Percentiles rank a stretch among this genome's conserved stretches.
phyloP scores from a whole-genome alignment of 92 coral and sea anemone species.

The Umimayanthus kanabou region DNA sequence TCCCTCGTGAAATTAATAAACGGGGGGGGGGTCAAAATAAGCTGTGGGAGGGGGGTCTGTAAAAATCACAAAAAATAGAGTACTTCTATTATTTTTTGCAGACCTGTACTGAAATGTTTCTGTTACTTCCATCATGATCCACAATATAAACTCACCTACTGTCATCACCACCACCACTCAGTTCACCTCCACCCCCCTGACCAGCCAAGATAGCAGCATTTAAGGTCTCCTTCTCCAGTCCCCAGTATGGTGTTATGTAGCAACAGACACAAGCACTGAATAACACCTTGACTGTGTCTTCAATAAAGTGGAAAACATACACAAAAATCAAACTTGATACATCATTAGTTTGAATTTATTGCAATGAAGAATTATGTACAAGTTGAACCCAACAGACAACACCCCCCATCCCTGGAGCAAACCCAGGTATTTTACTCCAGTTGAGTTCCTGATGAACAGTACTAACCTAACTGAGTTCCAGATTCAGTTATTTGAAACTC shows the following conservation, averaged over 20 bases:
- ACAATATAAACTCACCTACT: not conserved
- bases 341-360: not conserved
- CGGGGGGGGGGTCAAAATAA: too few relatives aligned
- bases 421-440: too few relatives aligned
- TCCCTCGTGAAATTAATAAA: too few relatives aligned
- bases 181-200: conserved; percentile 1
- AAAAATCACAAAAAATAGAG: too few relatives aligned
- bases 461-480: too few relatives aligned
- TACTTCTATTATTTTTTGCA: too few relatives aligned
- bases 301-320: not conserved
- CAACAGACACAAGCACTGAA: conserved; percentile 61
- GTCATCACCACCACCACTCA: not conserved
- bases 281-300: conserved; percentile 63
- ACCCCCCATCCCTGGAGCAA: too few relatives aligned
- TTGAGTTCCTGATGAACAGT: too few relatives aligned
- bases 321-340: not conserved
- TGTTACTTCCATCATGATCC: not conserved
- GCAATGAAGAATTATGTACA: not conserved
- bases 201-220: conserved; percentile 44
- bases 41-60: too few relatives aligned
- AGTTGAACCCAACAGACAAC: too few relatives aligned
- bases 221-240: conserved; percentile 57
- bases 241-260: conserved; percentile 80
- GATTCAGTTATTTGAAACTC: too few relatives aligned
- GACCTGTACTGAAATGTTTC: too few relatives aligned